Evolutionary conservation across 92 coral and sea anemone species (phyloP).

Genomic region (Ricordea florida): DNA sequence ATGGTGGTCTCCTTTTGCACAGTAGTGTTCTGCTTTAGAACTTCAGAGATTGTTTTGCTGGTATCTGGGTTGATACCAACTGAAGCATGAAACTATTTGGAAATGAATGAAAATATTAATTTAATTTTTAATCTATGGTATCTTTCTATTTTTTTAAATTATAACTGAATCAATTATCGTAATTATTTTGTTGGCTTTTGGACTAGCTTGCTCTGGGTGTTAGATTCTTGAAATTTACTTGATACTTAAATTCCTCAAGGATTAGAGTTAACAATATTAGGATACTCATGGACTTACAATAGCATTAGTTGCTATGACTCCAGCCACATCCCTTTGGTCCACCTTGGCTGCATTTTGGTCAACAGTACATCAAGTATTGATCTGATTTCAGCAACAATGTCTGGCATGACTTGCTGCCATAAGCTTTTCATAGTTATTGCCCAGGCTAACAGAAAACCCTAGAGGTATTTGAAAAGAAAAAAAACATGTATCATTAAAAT

Average conservation of each 20-base stretch:
- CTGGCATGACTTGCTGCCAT: background rate
- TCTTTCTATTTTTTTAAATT: no score
- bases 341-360: slow-evolving; percentile 15
- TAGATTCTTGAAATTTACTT: no score
- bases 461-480: no score
- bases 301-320: slow-evolving; percentile 24
- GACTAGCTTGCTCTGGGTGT: no score
- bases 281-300: slow-evolving; percentile 10
- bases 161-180: no score
- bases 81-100: slow-evolving; percentile 3
- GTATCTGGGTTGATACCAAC: background rate
- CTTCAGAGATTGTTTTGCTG: background rate
- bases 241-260: no score
- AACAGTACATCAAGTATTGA: background rate
- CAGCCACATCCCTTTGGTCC: slow-evolving; percentile 30
- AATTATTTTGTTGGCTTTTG: no score
- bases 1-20: background rate
- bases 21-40: background rate
- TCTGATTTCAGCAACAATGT: background rate
- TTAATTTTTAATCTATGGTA: background rate
- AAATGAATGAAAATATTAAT: background rate
- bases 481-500: no score
- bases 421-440: background rate
- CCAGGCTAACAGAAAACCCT: slow-evolving; percentile 40
- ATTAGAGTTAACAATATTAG: no score